phyloP scores from a whole-genome alignment of 2,797 vertebrate species.

The Urocyon cinereoargenteus region DNA sequence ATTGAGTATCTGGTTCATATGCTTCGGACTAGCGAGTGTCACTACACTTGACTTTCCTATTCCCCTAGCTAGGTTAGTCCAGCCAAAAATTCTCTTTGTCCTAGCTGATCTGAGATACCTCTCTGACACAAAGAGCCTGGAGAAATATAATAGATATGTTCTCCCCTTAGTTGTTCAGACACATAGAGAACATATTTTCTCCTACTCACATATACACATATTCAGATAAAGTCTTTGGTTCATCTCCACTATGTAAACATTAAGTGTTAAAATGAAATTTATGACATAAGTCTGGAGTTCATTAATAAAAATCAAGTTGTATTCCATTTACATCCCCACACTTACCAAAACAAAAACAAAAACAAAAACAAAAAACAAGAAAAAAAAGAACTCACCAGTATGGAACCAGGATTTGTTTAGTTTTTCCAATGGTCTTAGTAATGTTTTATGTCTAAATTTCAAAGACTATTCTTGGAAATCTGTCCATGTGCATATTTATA shows the following conservation, averaged over 20 bases:
- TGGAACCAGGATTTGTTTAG: neutral
- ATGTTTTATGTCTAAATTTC: constrained; percentile 56
- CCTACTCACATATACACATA: constrained; percentile 11
- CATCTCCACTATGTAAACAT: neutral
- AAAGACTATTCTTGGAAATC: neutral
- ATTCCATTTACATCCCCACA: neutral
- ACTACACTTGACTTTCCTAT: neutral
- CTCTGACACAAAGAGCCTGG: neutral
- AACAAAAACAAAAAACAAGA: no score
- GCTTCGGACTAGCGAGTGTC: neutral
- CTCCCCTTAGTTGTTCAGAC: neutral
- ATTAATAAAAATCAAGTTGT: constrained; percentile 66
- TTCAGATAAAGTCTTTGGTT: neutral
- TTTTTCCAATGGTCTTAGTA: neutral
- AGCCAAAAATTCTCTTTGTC: neutral
- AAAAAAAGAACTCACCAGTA: neutral
- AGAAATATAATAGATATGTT: neutral
- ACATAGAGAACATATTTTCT: neutral
- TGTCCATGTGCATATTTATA: neutral
- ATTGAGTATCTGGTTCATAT: neutral
- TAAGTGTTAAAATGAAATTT: constrained; percentile 42
- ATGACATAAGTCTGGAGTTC: constrained; percentile 27
- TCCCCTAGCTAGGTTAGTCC: neutral
- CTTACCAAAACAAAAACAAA: neutral
- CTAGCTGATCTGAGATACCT: neutral